Evolutionary conservation across 2,888 invertebrate genomes (phyloP).

Genomic region (Sericinus montela): DNA sequence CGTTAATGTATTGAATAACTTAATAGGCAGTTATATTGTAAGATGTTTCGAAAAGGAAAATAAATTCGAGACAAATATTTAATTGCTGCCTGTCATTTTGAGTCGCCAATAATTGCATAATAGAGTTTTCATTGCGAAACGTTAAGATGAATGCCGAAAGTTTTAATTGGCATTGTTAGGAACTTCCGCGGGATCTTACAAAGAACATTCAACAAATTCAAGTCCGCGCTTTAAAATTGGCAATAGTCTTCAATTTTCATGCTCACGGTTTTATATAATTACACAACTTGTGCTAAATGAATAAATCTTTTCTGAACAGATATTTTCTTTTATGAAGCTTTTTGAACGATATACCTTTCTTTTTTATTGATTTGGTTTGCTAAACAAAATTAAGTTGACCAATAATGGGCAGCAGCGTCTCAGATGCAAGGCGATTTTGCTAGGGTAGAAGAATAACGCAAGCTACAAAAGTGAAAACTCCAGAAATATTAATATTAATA

Average conservation of each 20-base stretch:
- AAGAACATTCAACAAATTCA: conserved; percentile 14
- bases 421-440: too few species aligned
- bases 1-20: too few species aligned
- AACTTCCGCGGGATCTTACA: conserved; percentile 17
- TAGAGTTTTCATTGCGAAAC: conserved; percentile 21
- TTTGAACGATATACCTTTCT: too few species aligned
- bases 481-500: too few species aligned
- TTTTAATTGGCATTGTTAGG: conserved; percentile 25
- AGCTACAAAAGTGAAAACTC: too few species aligned
- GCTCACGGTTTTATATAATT: conserved; percentile 14
- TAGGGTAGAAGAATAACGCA: too few species aligned
- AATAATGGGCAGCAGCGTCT: too few species aligned
- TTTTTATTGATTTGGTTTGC: too few species aligned
- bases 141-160: conserved; percentile 20
- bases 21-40: too few species aligned
- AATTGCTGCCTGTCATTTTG: conserved; percentile 5
- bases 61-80: not conserved
- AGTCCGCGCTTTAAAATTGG: conserved; percentile 13
- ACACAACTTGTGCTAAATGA: conserved; percentile 1
- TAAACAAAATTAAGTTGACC: too few species aligned
- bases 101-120: conserved; percentile 24
- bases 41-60: not conserved
- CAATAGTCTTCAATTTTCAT: conserved; percentile 15
- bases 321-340: too few species aligned
- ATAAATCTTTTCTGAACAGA: not conserved